Evolutionary conservation across 2,797 vertebrate species (phyloP).

Genomic region (Dendrocincla tyrannina): DNA sequence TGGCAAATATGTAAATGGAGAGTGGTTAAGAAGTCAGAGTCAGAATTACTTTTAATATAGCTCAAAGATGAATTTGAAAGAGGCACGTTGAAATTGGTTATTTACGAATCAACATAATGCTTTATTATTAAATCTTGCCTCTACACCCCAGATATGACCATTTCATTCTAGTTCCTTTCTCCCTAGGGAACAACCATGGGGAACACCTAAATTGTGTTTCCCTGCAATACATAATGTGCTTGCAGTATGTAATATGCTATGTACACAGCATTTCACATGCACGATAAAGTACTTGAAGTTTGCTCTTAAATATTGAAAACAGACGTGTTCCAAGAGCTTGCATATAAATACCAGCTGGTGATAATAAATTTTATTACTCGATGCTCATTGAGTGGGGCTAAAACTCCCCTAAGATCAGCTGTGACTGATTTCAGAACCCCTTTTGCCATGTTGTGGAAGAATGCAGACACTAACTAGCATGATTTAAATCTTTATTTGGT

Average conservation of each 20-base stretch:
- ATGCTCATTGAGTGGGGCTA: background rate
- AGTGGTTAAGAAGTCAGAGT: conserved; percentile 7
- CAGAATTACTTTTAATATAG: background rate
- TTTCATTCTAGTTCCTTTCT: conserved; percentile 36
- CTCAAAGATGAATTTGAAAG: background rate
- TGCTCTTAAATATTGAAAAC: conserved; percentile 17
- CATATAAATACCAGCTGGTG: conserved; percentile 29
- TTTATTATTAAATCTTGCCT: conserved; percentile 6
- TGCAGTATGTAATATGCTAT: background rate
- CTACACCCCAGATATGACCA: background rate
- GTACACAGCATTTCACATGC: background rate
- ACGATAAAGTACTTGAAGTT: conserved; percentile 11
- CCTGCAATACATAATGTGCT: background rate
- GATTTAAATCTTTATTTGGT: background rate
- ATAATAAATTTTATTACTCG: background rate
- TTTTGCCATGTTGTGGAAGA: background rate
- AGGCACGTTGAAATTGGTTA: background rate
- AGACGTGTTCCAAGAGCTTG: background rate
- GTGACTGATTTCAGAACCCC: background rate
- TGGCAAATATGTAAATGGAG: background rate
- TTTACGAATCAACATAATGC: background rate
- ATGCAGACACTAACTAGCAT: background rate
- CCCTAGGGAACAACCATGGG: background rate
- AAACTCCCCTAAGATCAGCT: background rate
- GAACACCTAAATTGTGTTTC: background rate